Evolutionary conservation across 2,888 invertebrate genomes (phyloP).

Genomic region (Icerya purchasi): DNA sequence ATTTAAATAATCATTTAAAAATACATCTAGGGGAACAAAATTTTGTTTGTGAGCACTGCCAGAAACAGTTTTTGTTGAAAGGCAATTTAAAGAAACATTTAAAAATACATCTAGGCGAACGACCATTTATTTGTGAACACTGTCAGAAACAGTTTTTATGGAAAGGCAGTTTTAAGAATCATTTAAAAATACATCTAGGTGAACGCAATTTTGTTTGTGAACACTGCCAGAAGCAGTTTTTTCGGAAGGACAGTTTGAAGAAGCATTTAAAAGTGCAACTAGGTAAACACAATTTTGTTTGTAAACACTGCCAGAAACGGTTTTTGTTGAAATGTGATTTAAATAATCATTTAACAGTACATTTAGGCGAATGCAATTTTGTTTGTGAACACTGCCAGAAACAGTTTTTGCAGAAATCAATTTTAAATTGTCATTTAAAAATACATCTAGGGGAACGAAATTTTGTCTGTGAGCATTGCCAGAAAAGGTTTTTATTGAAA

Average conservation of each 20-base stretch:
- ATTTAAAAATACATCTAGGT: not conserved
- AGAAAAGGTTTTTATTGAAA: not conserved
- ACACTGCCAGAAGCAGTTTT: not conserved
- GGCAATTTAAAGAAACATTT: not conserved
- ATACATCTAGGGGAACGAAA: not conserved
- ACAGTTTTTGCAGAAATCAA: not conserved
- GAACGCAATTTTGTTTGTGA: not conserved
- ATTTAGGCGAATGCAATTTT: not conserved
- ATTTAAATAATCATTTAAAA: not conserved
- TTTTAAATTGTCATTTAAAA: not conserved
- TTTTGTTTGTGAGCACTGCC: not conserved
- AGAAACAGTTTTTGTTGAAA: not conserved
- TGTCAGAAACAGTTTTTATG: not conserved
- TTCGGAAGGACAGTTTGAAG: not conserved
- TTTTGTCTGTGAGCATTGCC: not conserved
- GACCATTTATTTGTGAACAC: not conserved
- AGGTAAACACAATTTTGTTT: not conserved
- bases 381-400: not conserved
- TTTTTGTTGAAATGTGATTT: not conserved
- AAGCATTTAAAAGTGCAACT: not conserved
- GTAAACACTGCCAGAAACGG: not conserved
- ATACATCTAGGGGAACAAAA: not conserved
- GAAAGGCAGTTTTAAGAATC: not conserved
- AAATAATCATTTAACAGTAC: not conserved
- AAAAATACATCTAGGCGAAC: not conserved